Evolutionary conservation across 2,888 invertebrate genomes (phyloP).

Genomic region (Drosophila kambysellisi): DNA sequence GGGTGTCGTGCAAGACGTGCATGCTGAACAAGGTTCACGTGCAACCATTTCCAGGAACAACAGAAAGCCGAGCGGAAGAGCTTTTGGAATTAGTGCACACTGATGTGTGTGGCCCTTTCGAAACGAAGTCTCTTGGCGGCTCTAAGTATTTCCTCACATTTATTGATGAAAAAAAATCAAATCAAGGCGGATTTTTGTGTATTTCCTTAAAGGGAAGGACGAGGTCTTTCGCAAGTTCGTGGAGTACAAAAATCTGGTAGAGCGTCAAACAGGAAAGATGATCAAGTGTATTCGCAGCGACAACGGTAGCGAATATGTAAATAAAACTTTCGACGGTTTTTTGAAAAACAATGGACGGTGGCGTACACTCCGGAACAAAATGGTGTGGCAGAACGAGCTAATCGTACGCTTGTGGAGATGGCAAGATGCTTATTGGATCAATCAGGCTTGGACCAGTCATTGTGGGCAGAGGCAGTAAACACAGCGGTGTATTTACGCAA

Average conservation of each 20-base stretch:
- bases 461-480: no score
- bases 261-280: not conserved
- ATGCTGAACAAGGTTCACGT: not conserved
- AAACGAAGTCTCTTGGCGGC: no score
- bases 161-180: no score
- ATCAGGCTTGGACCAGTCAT: no score
- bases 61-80: not conserved
- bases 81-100: not conserved
- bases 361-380: not conserved
- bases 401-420: no score
- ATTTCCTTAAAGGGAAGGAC: not conserved
- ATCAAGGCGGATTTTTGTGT: not conserved
- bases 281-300: not conserved
- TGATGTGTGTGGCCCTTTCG: not conserved
- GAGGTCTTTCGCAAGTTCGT: not conserved
- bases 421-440: no score
- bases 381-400: not conserved
- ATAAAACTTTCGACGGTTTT: not conserved
- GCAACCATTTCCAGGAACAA: not conserved
- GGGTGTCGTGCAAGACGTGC: no score
- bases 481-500: no score
- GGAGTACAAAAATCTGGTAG: no score
- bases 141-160: not conserved
- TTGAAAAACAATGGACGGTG: not conserved
- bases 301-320: not conserved